Conservation (phyloP, 2,113 vertebrate genomes). For the Illadopsis cleaveri region DNA sequence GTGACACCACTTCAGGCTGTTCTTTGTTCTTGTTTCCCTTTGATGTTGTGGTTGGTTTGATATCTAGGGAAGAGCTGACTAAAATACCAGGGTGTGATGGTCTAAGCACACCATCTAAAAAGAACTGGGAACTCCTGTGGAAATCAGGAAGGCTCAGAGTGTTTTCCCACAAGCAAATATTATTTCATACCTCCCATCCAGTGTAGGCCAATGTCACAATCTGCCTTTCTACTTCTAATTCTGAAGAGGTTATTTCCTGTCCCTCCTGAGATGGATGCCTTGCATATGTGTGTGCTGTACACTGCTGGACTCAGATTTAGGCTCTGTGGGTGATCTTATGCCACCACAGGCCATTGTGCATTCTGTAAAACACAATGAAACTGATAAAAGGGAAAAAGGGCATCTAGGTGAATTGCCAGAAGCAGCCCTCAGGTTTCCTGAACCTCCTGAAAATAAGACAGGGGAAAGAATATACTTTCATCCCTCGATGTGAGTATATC, state of each 20-base stretch:
- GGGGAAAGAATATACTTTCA: neutral
- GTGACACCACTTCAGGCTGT: slow-evolving; percentile 13
- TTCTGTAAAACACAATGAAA: slow-evolving; percentile 35
- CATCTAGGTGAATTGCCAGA: slow-evolving; percentile 47
- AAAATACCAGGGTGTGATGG: neutral
- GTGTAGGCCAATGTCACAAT: neutral
- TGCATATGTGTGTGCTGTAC: neutral
- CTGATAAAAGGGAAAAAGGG: slow-evolving; percentile 49
- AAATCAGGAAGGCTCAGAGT: neutral
- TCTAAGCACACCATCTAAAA: neutral
- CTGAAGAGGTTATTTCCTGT: neutral
- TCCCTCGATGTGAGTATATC: neutral
- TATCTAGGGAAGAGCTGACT: neutral
- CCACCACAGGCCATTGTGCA: neutral
- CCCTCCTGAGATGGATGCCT: neutral
- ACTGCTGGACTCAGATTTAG: slow-evolving; percentile 18
- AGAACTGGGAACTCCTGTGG: neutral
- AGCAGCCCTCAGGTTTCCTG: slow-evolving; percentile 23
- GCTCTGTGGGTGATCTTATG: neutral
- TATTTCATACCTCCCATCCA: neutral
- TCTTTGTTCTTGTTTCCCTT: slow-evolving; percentile 14
- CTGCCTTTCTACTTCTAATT: slow-evolving; percentile 1
- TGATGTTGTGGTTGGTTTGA: slow-evolving; percentile 22
- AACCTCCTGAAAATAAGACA: slow-evolving; percentile 33
- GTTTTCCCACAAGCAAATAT: neutral